These are phyloP conservation scores for Silvanus unidentatus DNA, from an alignment of 2,888 invertebrate species.

Conservation along the genomic window DNA sequence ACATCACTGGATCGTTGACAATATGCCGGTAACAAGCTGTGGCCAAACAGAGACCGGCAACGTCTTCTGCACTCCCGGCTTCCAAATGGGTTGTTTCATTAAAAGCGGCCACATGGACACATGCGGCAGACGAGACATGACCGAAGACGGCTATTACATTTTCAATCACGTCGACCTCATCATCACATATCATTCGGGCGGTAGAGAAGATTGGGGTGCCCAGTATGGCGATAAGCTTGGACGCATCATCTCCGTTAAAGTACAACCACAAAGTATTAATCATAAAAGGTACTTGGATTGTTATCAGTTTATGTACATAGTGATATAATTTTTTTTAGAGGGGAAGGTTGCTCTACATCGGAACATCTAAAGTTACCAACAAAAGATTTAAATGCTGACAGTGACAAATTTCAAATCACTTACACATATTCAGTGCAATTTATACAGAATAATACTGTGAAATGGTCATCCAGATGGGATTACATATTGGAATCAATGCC, in stretches of 20 bases:
- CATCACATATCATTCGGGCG: constrained; percentile 89
- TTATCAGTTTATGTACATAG: no score
- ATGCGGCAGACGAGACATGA: constrained; percentile 27
- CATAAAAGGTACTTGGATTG: constrained; percentile 30
- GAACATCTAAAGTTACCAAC: constrained; percentile 67
- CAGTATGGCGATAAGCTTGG: constrained; percentile 76
- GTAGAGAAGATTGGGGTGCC: constrained; percentile 79
- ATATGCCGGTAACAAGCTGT: constrained; percentile 96
- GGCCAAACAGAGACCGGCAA: constrained; percentile 61
- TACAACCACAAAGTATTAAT: constrained; percentile 44
- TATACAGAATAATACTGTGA: constrained; percentile 72
- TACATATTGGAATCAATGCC: constrained; percentile 98
- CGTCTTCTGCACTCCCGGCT: constrained; percentile 92
- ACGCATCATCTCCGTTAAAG: constrained; percentile 78
- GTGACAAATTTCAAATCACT: constrained; percentile 55
- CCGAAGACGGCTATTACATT: constrained; percentile 61
- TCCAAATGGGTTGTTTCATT: constrained; percentile 87
- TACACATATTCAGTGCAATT: constrained; percentile 88
- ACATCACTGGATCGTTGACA: constrained; percentile 98
- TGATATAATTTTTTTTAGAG: no score
- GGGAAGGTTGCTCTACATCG: no score
- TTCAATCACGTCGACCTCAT: constrained; percentile 95
- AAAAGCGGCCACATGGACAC: constrained; percentile 35
- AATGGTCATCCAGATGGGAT: constrained; percentile 99
- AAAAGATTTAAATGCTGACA: constrained; percentile 46